phyloP scores from a whole-genome alignment of 2,888 invertebrate species.

The Cephus nigrinus region DNA sequence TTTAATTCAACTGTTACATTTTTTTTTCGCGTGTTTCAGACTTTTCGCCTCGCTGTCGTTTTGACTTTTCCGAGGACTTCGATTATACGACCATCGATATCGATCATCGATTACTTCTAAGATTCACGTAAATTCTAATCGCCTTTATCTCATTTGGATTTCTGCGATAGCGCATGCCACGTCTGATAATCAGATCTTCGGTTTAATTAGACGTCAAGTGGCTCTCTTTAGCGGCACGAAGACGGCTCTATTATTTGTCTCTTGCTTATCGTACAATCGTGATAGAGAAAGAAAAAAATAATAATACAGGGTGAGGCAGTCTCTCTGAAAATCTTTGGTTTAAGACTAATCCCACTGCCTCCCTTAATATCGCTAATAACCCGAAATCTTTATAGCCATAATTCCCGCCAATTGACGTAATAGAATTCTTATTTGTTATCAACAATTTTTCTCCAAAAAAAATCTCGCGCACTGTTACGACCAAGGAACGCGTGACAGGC shows the following conservation, averaged over 20 bases:
- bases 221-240: neutral
- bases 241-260: neutral
- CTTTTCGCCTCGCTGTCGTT: slow-evolving; percentile 15
- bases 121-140: neutral
- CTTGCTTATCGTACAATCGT: neutral
- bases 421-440: neutral
- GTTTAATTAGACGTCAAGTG: neutral
- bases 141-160: neutral
- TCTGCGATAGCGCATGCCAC: neutral
- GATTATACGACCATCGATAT: neutral
- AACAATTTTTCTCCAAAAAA: neutral
- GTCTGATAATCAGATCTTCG: neutral
- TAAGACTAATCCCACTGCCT: neutral
- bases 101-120: neutral
- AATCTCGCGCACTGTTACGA: neutral
- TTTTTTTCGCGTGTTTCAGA: slow-evolving; percentile 10
- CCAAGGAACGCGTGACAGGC: neutral
- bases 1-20: neutral
- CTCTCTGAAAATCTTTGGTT: neutral
- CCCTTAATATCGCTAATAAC: neutral
- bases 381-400: neutral
- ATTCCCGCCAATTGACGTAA: neutral
- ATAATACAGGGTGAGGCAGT: neutral
- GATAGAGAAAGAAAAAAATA: neutral
- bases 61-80: slow-evolving; percentile 7